Percentiles rank a stretch among this genome's conserved stretches.
These are phyloP conservation scores for Phasianus colchicus DNA, from an alignment of 2,113 vertebrate species.

Conservation along the genomic window DNA sequence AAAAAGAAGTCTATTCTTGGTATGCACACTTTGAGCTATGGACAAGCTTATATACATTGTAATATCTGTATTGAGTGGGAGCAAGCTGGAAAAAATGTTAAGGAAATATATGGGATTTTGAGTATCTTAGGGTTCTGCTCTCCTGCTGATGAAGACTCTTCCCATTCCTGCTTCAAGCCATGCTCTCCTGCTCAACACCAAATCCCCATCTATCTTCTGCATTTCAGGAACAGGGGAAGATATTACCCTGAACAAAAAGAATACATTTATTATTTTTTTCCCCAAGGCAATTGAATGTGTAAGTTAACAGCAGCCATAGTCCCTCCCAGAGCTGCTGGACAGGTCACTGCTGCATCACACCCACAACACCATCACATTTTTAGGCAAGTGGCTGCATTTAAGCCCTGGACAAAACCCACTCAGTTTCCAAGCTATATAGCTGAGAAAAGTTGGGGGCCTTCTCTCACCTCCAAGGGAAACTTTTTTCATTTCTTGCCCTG, in stretches of 20 bases:
- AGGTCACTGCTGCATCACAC: too few relatives aligned
- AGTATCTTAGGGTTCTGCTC: neutral
- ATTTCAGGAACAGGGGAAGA: neutral
- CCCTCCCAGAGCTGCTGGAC: neutral
- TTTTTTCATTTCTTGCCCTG: neutral
- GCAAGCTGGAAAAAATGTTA: neutral
- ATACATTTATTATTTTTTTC: neutral
- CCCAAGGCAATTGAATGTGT: neutral
- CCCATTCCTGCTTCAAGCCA: neutral
- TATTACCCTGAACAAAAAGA: neutral
- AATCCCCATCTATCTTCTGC: neutral
- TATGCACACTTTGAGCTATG: neutral
- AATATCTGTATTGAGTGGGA: neutral
- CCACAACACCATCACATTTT: neutral
- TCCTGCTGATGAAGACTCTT: neutral
- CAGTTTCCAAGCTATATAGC: neutral
- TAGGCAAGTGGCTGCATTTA: neutral
- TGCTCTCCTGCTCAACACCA: neutral
- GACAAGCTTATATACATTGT: accelerated
- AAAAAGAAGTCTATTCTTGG: neutral
- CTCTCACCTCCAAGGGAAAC: accelerated
- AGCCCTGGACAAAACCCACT: neutral
- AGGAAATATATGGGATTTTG: neutral
- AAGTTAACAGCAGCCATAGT: neutral
- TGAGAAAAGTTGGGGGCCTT: accelerated